Conservation (phyloP, 2,797 vertebrate genomes). For the Mormyrus proboscirostris region DNA sequence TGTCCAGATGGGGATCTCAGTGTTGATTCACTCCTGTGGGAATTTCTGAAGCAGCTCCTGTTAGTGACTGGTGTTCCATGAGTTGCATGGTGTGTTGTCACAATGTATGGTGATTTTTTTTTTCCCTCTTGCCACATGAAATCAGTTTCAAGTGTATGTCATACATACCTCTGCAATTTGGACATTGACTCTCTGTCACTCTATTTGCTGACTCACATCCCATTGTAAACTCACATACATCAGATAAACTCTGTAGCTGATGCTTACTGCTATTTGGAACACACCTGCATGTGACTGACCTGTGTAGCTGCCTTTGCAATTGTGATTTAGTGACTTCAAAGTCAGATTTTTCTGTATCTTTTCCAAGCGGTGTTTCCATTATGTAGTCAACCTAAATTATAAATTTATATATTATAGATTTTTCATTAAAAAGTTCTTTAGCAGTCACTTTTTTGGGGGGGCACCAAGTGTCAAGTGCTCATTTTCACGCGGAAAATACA, state of each 20-base stretch:
- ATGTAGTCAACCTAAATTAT: background rate
- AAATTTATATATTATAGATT: too few relatives aligned
- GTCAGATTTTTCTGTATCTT: background rate
- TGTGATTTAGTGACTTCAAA: background rate
- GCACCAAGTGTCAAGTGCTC: background rate
- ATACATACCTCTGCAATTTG: background rate
- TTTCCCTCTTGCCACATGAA: background rate
- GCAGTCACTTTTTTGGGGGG: background rate
- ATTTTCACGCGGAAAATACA: background rate
- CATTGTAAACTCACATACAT: background rate
- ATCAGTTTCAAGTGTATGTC: background rate
- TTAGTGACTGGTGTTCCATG: background rate
- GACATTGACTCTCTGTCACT: background rate
- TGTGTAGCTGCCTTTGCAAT: background rate
- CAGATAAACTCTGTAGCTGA: background rate
- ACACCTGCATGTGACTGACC: background rate
- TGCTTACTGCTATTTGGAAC: background rate
- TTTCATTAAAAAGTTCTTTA: background rate
- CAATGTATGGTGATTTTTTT: background rate
- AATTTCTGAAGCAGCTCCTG: background rate
- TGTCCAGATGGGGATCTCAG: background rate
- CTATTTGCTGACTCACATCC: background rate
- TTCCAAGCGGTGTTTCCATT: background rate
- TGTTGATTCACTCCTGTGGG: background rate
- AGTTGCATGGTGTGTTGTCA: background rate